Base-by-base conservation (phyloP, 2,888 invertebrate species). In the Tiphia femorata region DNA sequence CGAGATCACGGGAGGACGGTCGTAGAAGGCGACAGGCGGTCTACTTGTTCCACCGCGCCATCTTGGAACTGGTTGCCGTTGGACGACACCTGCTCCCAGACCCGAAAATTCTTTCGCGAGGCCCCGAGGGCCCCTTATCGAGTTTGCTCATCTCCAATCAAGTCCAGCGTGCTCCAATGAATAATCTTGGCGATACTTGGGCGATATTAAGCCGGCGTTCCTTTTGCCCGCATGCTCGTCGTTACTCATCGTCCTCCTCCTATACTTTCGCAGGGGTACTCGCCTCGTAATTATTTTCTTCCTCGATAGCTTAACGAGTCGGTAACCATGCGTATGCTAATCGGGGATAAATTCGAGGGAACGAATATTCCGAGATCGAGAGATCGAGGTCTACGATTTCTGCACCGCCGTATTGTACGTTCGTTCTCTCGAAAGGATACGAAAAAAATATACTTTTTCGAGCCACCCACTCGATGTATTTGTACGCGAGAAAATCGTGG, bases 61-160 rank as follows among this genome's bases (percentile, higher is more conserved):
- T 59, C 58, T 30, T 58, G 65, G 61, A 75, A 75, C 75, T 66
- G 75, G 75, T 75, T 75, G 60, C 40, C 38, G 14, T 20, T n/a
- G 29, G 47, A 48, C 47, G 49, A 69, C 76, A 76, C 76, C 76
- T 75, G 76, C 74, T 70, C 62, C 42, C 64, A 57, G 64, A 54
- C 62, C 69, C 58, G 56, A 70, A 75, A 75, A 76, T 73, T 76
- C 76, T 64, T 67, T 67, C 65, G 65, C 66, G 60, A 58, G 61
- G 62, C 61, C 62, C 50, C 49, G 20, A 29, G 66, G 62, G 23
- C 59, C 50, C 66, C 68, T 76, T 76, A 76, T 76, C 76, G 64
- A 54, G 60, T 64, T 58, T 58, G 66, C 69, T 72, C 75, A 76
- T 75, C 76, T 70, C 70, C 76, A 73, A 73, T 76, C 75, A 74